Evolutionary conservation across 2,797 vertebrate species (phyloP), one percentile per base, ranked within the genome.

Genomic region (Tarsius wallacei): DNA sequence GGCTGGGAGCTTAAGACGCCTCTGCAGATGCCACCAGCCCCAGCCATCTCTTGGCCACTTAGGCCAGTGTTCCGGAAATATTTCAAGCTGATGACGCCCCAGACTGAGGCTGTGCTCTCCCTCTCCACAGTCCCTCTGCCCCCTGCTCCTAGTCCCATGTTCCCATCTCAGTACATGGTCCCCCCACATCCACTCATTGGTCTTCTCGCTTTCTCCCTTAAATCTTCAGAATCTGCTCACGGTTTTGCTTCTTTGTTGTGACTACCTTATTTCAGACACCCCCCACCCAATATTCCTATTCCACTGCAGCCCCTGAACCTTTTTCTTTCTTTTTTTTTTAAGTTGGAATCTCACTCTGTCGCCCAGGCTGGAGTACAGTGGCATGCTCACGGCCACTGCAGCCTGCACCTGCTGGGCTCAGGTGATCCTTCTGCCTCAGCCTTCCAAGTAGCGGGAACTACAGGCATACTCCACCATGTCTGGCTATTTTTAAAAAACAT

Each of bases 71-170:
- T 14, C 16, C 42, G 10, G 51, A 91, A 28, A 57, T 22, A 49
- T 16, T 59, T 74, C 47, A 31, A 49, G 31, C 17, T 73, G 47
- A 7, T 10, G 15, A 2, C 2, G 21, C 26, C 66, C n/a, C 61
- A n/a, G 8, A 28, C n/a, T 12, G 26, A 81, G 78, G 13, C 42
- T 9, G 55, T 53, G n/a, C 8, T 70, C n/a, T 13, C 47, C 16
- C 8, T 70, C n/a, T 13, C 47, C 16, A 19, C 0, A 12, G 47
- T 7, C 22, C 13, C 42, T 1, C 5, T 24, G 17, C 16, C 9
- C 31, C 47, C 49, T 21, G 61, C 53, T 42, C 42, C 42, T 42
- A 42, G 42, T 4, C 42, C 42, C 6, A 2, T 2, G 5, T 31
- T 59, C 42, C 70, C 22, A 6, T 53, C 66, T 70, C 42, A 31